These are phyloP conservation scores for Brachypteracias leptosomus DNA, from an alignment of 2,113 vertebrate species.

Conservation along the genomic window DNA sequence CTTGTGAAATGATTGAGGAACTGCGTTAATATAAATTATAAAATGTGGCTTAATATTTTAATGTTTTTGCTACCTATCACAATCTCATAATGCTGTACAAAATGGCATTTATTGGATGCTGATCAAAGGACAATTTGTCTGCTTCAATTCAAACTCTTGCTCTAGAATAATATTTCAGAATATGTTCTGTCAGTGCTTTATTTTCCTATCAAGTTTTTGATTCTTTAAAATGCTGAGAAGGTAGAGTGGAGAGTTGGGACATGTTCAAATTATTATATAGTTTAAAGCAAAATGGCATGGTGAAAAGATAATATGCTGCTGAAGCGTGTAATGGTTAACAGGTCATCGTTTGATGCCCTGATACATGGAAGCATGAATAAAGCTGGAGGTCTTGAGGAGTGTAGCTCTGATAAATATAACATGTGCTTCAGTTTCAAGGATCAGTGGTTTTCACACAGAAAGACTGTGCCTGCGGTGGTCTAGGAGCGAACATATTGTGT, in stretches of 20 bases:
- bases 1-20: neutral
- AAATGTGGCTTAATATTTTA: neutral
- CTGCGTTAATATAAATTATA: neutral
- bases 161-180: neutral
- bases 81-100: accelerated
- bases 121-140: neutral
- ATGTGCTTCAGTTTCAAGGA: slow-evolving; percentile 54
- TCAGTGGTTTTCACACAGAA: neutral
- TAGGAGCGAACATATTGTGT: slow-evolving; percentile 24
- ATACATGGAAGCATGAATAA: neutral
- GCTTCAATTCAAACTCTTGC: neutral
- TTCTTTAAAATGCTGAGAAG: neutral
- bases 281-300: neutral
- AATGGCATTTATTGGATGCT: neutral
- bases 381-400: neutral
- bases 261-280: neutral
- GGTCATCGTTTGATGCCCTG: neutral
- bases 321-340: too few species aligned
- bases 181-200: neutral
- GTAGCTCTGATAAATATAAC: neutral
- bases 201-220: neutral
- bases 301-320: neutral
- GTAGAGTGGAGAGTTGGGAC: neutral
- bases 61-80: neutral
- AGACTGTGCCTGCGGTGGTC: slow-evolving; percentile 39